These are phyloP conservation scores for Dermatemys mawii DNA, from an alignment of 2,113 vertebrate species.

Conservation along the genomic window DNA sequence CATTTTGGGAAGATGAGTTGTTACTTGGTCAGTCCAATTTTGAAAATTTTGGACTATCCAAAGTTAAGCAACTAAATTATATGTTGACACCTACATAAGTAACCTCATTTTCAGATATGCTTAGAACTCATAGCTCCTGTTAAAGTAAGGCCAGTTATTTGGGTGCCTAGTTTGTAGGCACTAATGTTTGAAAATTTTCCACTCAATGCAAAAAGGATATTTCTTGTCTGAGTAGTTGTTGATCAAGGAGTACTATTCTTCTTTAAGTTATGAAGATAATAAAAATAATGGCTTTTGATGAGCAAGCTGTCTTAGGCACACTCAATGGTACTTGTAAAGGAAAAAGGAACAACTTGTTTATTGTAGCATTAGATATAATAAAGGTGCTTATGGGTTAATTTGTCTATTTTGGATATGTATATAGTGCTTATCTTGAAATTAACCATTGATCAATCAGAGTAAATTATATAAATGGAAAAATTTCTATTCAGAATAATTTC, in stretches of 20 bases:
- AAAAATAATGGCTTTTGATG: not conserved
- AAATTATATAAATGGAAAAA: not conserved
- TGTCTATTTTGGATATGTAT: not conserved
- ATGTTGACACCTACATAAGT: not conserved
- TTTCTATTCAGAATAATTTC: not conserved
- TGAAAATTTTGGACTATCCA: not conserved
- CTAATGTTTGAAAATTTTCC: not conserved
- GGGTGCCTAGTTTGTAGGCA: not conserved
- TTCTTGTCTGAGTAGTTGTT: not conserved
- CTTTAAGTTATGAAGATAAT: not conserved
- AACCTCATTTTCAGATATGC: not conserved
- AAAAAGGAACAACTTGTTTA: not conserved
- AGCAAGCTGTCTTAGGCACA: not conserved
- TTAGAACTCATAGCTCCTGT: not conserved
- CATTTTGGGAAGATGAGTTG: not conserved
- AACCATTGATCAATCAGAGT: not conserved
- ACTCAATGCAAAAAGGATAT: not conserved
- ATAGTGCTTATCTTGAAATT: not conserved
- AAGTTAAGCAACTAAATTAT: not conserved
- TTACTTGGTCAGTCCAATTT: not conserved
- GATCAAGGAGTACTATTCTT: not conserved
- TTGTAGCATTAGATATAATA: not conserved
- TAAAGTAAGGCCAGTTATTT: not conserved
- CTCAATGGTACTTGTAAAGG: not conserved
- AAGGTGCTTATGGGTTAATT: not conserved